Evolutionary conservation across 2,113 vertebrate genomes (phyloP), one percentile per base, ranked within the genome.

Genomic region (Anarrhichthys ocellatus): DNA sequence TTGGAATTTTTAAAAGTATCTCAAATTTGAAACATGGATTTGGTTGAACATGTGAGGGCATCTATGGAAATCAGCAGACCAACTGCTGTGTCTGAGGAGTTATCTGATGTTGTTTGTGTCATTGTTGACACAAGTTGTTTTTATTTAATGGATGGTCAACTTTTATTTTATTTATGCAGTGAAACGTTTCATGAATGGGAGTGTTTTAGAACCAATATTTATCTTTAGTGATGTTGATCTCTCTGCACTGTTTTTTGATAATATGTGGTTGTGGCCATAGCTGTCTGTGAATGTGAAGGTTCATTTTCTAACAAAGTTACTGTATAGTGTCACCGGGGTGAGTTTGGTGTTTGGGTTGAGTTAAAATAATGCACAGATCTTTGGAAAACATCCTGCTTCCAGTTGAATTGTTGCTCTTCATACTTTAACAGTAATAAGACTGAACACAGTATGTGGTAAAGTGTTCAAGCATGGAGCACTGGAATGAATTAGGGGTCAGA

Each of bases 221-320:
- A 38, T 68, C 24, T 29, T 32, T 18, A 40, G 72, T 58, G 52
- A 36, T 6, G 46, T 67, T 32, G 66, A 58, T 74, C 38, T 32
- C 17, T 44, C 6, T 62, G 17, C 15, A 61, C 56, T 62, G 40
- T 68, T 89, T 70, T 76, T 80, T 85, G 76, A 80, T 76, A 70
- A 80, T 76, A 70, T 77, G 88, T 76, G 73, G 67, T 67, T 84
- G 88, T 73, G 84, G 75, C 80, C 56, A 67, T 82, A 82, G 70
- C 79, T 70, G 82, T 85, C 85, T 87, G 85, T 78, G 88, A 82
- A 85, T 85, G 82, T 73, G 72, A 84, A 84, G 69, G 79, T 48
- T 24, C 27, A 36, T 50, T 54, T 54, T 34, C 32, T 34, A 34
- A 34, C 32, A 34, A 34, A 34, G 48, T 50, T 8, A 8, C 13